phyloP scores from a whole-genome alignment of 2,113 vertebrate species.

The Polyodon spathula region DNA sequence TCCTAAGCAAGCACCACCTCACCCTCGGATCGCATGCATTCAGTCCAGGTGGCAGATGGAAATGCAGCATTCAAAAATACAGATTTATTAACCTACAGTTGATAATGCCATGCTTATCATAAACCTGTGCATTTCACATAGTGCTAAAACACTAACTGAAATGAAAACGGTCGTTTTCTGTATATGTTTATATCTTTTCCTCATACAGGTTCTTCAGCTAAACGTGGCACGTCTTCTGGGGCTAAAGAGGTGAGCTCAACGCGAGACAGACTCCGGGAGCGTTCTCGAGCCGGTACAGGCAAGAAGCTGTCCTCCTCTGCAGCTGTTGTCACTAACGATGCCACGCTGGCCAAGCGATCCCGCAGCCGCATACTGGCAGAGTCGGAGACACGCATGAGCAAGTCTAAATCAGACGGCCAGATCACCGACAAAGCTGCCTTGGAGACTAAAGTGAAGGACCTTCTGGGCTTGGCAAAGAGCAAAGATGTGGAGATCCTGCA shows the following conservation, averaged over 20 bases:
- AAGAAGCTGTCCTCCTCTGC: slow-evolving; percentile 67
- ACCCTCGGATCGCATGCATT: too few species aligned
- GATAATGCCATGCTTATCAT: too few species aligned
- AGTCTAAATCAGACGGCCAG: slow-evolving; percentile 86
- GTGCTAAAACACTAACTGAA: too few species aligned
- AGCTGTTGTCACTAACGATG: slow-evolving; percentile 40
- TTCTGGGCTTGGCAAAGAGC: slow-evolving; percentile 75
- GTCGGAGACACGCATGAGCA: slow-evolving; percentile 77
- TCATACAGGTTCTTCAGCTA: slow-evolving; percentile 52
- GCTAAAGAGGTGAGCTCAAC: slow-evolving; percentile 74
- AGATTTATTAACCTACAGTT: too few species aligned
- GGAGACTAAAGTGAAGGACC: slow-evolving; percentile 82
- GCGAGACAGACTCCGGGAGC: slow-evolving; percentile 71
- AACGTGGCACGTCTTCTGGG: slow-evolving; percentile 61
- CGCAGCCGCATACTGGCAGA: slow-evolving; percentile 61
- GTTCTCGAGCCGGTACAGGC: slow-evolving; percentile 63
- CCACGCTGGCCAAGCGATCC: slow-evolving; percentile 62
- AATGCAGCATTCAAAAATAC: too few species aligned
- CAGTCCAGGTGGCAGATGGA: too few species aligned
- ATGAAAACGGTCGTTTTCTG: too few species aligned
- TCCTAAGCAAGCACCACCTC: too few species aligned
- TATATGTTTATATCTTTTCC: slow-evolving; percentile 15
- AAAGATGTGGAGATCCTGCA: slow-evolving; percentile 88
- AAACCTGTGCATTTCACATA: too few species aligned
- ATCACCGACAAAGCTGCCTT: slow-evolving; percentile 81